Evolutionary conservation across 2,888 invertebrate genomes (phyloP).

Genomic region (Sphaerophoria rueppellii): DNA sequence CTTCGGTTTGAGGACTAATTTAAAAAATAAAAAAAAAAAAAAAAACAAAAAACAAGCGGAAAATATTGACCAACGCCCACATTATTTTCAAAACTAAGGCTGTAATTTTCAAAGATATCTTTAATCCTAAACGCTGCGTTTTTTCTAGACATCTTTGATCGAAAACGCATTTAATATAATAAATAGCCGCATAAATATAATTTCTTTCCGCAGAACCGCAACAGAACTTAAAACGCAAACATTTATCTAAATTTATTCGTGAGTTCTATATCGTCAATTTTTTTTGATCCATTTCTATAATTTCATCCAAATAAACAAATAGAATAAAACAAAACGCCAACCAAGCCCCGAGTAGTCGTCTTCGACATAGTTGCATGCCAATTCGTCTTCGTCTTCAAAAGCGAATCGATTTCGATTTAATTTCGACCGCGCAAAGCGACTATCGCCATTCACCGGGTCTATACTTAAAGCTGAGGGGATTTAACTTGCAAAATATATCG

Average conservation of each 20-base stretch:
- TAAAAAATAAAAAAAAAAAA: no score
- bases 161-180: constrained; percentile 46
- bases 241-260: constrained; percentile 62
- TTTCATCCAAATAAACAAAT: constrained; percentile 39
- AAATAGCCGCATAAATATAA: constrained; percentile 44
- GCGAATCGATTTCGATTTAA: constrained; percentile 69
- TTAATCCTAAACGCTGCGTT: constrained; percentile 35
- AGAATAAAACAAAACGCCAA: constrained; percentile 13
- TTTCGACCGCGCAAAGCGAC: constrained; percentile 60
- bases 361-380: constrained; percentile 50
- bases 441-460: constrained; percentile 56
- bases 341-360: neutral
- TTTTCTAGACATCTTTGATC: neutral
- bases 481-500: constrained; percentile 59
- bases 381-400: constrained; percentile 9
- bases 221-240: constrained; percentile 42
- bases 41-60: neutral
- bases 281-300: constrained; percentile 51
- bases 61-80: constrained; percentile 41
- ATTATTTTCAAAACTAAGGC: constrained; percentile 29
- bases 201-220: constrained; percentile 37
- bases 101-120: constrained; percentile 15
- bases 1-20: no score
- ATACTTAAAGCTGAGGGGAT: constrained; percentile 57
- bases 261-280: constrained; percentile 52